A percentile compares a stretch with the other conserved stretches of the same genome.
Evolutionary conservation across 2,797 vertebrate species (phyloP).

Genomic region (Chromobotia macracanthus): DNA sequence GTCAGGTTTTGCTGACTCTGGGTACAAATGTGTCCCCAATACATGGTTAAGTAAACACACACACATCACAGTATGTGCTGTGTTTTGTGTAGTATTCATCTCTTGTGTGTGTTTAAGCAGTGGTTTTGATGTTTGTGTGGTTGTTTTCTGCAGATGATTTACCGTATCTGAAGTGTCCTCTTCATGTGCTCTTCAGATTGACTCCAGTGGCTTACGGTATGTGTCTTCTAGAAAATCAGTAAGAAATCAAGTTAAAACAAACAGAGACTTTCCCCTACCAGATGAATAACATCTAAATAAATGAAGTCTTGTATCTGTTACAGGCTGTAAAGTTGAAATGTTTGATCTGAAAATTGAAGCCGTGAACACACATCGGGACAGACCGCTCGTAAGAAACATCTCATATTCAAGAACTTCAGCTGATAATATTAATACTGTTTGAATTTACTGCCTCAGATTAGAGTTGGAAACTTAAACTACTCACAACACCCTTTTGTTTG

Average conservation of each 20-base stretch:
- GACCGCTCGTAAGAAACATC: slow-evolving; percentile 80
- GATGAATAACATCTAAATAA: not conserved
- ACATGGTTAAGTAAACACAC: too few relatives aligned
- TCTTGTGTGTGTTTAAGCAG: not conserved
- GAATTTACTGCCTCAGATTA: not conserved
- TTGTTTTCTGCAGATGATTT: slow-evolving; percentile 81
- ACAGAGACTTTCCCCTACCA: not conserved
- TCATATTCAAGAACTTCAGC: not conserved
- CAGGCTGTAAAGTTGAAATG: slow-evolving; percentile 94
- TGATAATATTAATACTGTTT: not conserved
- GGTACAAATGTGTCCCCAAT: too few relatives aligned
- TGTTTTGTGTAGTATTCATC: too few relatives aligned
- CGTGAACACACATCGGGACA: slow-evolving; percentile 90
- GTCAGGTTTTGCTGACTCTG: too few relatives aligned
- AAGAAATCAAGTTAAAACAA: not conserved
- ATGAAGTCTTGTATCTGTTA: not conserved
- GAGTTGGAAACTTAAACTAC: not conserved
- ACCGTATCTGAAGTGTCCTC: slow-evolving; percentile 90
- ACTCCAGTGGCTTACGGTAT: slow-evolving; percentile 94
- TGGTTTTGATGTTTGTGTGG: not conserved
- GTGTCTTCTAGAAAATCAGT: slow-evolving; percentile 26
- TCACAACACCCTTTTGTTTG: too few relatives aligned
- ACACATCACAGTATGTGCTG: too few relatives aligned
- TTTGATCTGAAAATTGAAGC: slow-evolving; percentile 89
- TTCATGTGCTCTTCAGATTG: slow-evolving; percentile 90